phyloP scores from a whole-genome alignment of 2,888 invertebrate species.

The Iselma pallidipennis region DNA sequence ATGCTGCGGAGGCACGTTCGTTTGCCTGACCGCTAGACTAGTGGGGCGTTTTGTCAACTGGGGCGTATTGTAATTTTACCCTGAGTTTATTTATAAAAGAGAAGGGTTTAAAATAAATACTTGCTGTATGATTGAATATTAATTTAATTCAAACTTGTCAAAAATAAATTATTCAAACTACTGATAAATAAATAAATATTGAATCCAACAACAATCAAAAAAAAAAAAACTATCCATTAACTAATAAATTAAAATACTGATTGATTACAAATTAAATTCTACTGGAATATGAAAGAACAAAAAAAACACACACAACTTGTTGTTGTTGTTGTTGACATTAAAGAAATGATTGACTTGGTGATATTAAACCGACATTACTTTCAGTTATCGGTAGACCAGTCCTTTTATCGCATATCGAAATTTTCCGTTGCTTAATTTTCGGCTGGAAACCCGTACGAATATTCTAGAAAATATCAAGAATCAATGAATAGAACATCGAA shows the following conservation, averaged over 20 bases:
- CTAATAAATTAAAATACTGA: not conserved
- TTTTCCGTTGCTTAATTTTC: constrained; percentile 56
- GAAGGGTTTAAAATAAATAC: no score
- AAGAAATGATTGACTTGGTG: constrained; percentile 30
- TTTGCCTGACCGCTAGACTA: no score
- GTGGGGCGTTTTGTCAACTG: no score
- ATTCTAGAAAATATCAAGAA: constrained; percentile 51
- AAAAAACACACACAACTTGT: not conserved
- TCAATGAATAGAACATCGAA: not conserved
- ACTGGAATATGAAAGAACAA: not conserved
- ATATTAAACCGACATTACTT: constrained; percentile 55
- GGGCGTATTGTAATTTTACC: no score
- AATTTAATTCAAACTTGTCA: no score
- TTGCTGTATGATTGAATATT: no score
- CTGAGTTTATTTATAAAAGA: no score
- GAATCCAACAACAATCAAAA: not conserved
- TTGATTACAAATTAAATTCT: not conserved
- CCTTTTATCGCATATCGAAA: constrained; percentile 56
- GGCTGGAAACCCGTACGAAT: constrained; percentile 57
- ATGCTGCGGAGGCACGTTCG: no score
- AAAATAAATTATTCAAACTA: not conserved
- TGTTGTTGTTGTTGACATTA: not conserved
- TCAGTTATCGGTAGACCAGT: constrained; percentile 59
- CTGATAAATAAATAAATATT: not conserved
- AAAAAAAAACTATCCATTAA: not conserved